Evolutionary conservation across 1,140 invertebrate genomes (phyloP), one percentile per base, ranked within the genome.

Genomic region (Drosophila carrolli): DNA sequence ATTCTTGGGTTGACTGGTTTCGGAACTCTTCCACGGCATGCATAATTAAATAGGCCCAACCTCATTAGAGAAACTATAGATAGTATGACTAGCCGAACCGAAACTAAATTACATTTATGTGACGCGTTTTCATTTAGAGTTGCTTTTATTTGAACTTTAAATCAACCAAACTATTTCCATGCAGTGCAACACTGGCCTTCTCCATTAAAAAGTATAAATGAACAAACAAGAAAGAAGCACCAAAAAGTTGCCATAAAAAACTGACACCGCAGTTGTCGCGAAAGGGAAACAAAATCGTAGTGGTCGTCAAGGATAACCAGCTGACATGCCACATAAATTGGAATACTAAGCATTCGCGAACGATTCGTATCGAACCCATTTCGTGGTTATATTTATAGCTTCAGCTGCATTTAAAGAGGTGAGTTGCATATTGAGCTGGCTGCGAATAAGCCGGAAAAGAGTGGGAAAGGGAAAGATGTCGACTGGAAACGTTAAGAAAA

Each of bases 301-400:
- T 48, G 44, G 60, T 48, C 43, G 56, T 79, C 83, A 88, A 88
- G 83, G 83, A 88, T 88, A 88, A 88, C 84, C 83, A 89, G 83
- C 83, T 89, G 83, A 83, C 76, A 88, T 88, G 83, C 80, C 83
- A 89, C 83, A 88, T 89, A 89, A 83, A 88, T 89, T 89, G 84
- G 84, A 89, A 80, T 88, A 88, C 70, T 89, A 67, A 86, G 55
- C 38, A 80, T 50, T 51, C 79, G 60, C 62, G 51, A 71, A 57
- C 57, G 47, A 70, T 71, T 71, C 44, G 47, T 29, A 71, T 63
- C 56, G 59, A 78, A 72, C 48, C 41, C 62, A 61, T 81, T 79
- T 61, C 48, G 67, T 41, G 51, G 51, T 57, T 58, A 75, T 48
- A 37, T 41, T 38, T 54, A 48, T 67, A 75, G 58, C 77, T 27